Base-by-base conservation (phyloP, 2,888 invertebrate genomes). In the Andrena minutula region DNA sequence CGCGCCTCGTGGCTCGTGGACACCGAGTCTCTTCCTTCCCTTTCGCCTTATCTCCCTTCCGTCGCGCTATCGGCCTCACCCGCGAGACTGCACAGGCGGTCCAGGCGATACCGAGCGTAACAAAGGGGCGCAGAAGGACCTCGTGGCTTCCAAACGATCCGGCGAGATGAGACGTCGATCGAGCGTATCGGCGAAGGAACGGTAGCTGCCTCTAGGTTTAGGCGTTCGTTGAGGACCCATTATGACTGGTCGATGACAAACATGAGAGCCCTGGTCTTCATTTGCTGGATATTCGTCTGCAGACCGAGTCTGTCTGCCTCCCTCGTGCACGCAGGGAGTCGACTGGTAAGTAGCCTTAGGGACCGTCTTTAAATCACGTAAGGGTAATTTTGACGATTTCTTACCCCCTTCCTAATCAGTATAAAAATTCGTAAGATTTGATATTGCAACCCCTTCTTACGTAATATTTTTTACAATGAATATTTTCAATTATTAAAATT, bases 291-390 rank as follows among this genome's bases (percentile, higher is more conserved):
- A 5, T 10, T 74, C 8, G n/a, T 64, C 28, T 72, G 81, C n/a
- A 58, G 53, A 68, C n/a, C 66, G 53, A 60, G 64, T 2, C 58
- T 73, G 20, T 51, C 49, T 5, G 60, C 23, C n/a, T 23, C 75
- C 6, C 3, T 23, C 0, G 26, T 20, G 8, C 6, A 26, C 35
- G 10, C 66, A 3, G 23, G 10, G 0, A 16, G 69, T 74, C 51
- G 16, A 23, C 73, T 64, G 35, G 86, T 86, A 79, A 88, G 86
- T 85, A 65, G 16, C 26, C n/a, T n/a, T n/a, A n/a, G n/a, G n/a
- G n/a, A n/a, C n/a, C n/a, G n/a, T n/a, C n/a, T n/a, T n/a, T n/a
- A n/a, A n/a, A n/a, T n/a, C n/a, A n/a, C n/a, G n/a, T n/a, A n/a
- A n/a, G n/a, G n/a, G n/a, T n/a, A n/a, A n/a, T n/a, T n/a, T n/a